Evolutionary conservation across 2,113 vertebrate species (phyloP).

Genomic region (Daboia siamensis): DNA sequence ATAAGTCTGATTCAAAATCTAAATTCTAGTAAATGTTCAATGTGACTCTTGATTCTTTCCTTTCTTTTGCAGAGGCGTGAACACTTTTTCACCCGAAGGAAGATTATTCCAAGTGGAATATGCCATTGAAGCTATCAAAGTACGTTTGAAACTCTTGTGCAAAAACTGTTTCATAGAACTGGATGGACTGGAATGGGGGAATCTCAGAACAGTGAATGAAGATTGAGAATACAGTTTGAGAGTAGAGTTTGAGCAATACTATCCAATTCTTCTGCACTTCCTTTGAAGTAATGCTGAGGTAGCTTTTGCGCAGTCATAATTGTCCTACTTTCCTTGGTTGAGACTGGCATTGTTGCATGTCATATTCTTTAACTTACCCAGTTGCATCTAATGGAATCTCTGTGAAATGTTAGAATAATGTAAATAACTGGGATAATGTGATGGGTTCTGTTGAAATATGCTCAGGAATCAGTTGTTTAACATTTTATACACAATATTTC

Average conservation of each 20-base stretch:
- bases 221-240: neutral
- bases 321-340: neutral
- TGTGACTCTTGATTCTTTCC: neutral
- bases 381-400: neutral
- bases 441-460: neutral
- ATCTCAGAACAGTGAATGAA: neutral
- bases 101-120: slow-evolving; percentile 98
- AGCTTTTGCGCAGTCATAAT: neutral
- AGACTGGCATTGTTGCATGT: neutral
- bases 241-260: neutral
- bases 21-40: neutral
- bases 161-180: neutral
- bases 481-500: neutral
- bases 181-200: neutral
- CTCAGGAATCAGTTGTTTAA: neutral
- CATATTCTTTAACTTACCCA: neutral
- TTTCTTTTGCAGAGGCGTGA: slow-evolving; percentile 84
- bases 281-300: fast-evolving
- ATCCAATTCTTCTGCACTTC: neutral
- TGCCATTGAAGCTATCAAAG: slow-evolving; percentile 98
- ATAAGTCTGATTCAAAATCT: neutral
- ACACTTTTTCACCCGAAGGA: slow-evolving; percentile 98
- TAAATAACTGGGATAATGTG: neutral
- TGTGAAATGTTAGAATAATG: neutral
- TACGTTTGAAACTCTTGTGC: slow-evolving; percentile 44